A percentile compares a stretch with the other conserved stretches of the same genome.
Evolutionary conservation across 2,888 invertebrate species (phyloP).

Genomic region (Ormyrus nitidulus): DNA sequence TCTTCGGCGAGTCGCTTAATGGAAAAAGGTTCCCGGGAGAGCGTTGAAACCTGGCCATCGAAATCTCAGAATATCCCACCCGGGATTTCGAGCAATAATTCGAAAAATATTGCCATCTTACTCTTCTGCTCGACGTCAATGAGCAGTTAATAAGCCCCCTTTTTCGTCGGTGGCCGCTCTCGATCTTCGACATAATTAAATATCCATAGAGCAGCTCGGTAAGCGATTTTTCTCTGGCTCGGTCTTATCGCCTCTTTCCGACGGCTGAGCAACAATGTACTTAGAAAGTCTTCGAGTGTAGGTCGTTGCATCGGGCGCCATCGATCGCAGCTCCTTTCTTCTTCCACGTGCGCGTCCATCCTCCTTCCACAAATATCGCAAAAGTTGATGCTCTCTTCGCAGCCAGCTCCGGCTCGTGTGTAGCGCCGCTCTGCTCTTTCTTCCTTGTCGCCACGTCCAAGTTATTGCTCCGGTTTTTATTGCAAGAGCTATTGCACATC

Average conservation of each 20-base stretch:
- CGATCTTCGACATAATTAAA: not conserved
- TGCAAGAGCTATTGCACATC: slow-evolving; percentile 69
- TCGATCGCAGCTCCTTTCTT: slow-evolving; percentile 55
- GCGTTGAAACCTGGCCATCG: slow-evolving; percentile 19
- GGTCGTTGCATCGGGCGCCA: not conserved
- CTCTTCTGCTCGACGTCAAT: not conserved
- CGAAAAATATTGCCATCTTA: not conserved
- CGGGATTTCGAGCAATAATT: slow-evolving; percentile 25
- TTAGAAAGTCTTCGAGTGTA: slow-evolving; percentile 17
- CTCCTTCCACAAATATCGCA: slow-evolving; percentile 65
- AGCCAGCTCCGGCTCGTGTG: not conserved
- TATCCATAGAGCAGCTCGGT: not conserved
- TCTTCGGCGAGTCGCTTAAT: slow-evolving; percentile 59
- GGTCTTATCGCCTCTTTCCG: slow-evolving; percentile 8
- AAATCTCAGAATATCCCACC: slow-evolving; percentile 32
- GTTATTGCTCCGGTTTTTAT: slow-evolving; percentile 70
- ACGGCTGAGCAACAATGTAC: slow-evolving; percentile 20
- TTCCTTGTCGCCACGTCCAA: slow-evolving; percentile 53
- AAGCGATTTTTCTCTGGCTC: not conserved
- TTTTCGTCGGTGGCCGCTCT: too few relatives aligned
- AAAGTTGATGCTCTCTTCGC: slow-evolving; percentile 60
- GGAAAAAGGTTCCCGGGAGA: slow-evolving; percentile 60
- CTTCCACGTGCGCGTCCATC: slow-evolving; percentile 40
- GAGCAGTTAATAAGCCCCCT: slow-evolving; percentile 20
- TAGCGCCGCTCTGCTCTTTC: slow-evolving; percentile 3